Conservation (phyloP, 2,888 invertebrate species). For the Kryphioiulus occultus region DNA sequence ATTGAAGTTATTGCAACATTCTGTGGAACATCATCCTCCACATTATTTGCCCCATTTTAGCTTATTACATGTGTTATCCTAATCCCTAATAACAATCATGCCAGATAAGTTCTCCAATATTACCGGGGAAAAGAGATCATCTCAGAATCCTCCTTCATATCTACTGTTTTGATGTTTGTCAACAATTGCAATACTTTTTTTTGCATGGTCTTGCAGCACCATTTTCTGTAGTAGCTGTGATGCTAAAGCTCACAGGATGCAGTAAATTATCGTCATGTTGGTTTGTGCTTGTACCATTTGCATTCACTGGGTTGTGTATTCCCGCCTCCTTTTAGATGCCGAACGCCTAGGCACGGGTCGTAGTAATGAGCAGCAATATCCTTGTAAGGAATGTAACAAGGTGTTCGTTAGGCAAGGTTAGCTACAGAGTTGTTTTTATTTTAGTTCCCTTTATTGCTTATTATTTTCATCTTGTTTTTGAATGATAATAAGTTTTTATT, state of each 20-base stretch:
- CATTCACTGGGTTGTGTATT: constrained; percentile 47
- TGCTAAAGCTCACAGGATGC: background rate
- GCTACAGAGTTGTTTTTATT: constrained; percentile 49
- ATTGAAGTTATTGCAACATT: background rate
- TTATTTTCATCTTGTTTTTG: background rate
- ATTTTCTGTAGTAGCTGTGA: constrained; percentile 17
- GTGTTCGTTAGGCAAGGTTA: constrained; percentile 61
- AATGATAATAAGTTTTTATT: background rate
- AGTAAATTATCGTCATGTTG: constrained; percentile 19
- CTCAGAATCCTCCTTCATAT: background rate
- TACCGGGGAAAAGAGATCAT: too few relatives aligned
- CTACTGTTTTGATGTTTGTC: background rate
- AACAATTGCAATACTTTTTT: background rate
- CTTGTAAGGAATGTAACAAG: constrained; percentile 56
- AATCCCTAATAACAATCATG: too few relatives aligned
- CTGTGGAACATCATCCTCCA: background rate
- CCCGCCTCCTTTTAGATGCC: constrained; percentile 50
- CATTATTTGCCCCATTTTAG: too few relatives aligned
- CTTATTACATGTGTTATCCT: too few relatives aligned
- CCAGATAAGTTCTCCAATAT: too few relatives aligned
- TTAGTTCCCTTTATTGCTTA: constrained; percentile 43
- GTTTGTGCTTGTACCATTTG: constrained; percentile 43
- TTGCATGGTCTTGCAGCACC: constrained; percentile 37
- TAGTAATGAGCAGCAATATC: constrained; percentile 56
- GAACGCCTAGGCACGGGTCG: constrained; percentile 56